Base-by-base conservation (phyloP, 1,140 invertebrate species). In the Sycophila sp. region DNA sequence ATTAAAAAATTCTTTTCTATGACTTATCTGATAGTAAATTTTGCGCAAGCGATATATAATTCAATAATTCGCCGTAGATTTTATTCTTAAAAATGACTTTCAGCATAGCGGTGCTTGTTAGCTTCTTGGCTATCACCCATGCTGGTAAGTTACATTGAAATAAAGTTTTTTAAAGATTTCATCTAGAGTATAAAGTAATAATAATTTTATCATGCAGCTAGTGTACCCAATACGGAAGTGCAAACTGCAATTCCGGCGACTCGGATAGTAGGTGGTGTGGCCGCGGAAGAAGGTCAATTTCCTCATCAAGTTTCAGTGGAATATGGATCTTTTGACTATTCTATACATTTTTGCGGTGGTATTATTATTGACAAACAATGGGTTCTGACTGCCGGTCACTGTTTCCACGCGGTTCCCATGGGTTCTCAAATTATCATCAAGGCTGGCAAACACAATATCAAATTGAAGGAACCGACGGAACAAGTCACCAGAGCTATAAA, bases 241-340 rank as follows among this genome's bases (percentile, higher is more conserved):
- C n/a, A n/a, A n/a, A n/a, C n/a, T n/a, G n/a, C 19, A 67, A 15
- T 3, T 47, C 1, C 28, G 24, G 36, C 0, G 13, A 19, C 10
- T 10, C 67, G 81, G 28, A 81, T 87, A 24, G 83, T 86, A 10
- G 86, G 84, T 15, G 86, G 86, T 3, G 53, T 69, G 1, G 72
- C 77, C 53, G 85, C 85, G 0, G 5, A 24, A 0, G 40, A 59
- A 4, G 79, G 73, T 2, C 75, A 85, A 67, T 86, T 85, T 30
- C 84, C 86, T 2, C 81, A 85, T 58, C 84, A 86, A 73, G 73
- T 85, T 3, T 83, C 83, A 4, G 51, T 85, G 17, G 69, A 81
- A 13, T 74, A 65, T 3, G 24, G 28, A 0, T 71, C 26, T 10
- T n/a, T n/a, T n/a, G n/a, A n/a, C n/a, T 2, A 34, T 85, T 88